Conservation (phyloP, 2,113 vertebrate species). For the Sprattus sprattus region DNA sequence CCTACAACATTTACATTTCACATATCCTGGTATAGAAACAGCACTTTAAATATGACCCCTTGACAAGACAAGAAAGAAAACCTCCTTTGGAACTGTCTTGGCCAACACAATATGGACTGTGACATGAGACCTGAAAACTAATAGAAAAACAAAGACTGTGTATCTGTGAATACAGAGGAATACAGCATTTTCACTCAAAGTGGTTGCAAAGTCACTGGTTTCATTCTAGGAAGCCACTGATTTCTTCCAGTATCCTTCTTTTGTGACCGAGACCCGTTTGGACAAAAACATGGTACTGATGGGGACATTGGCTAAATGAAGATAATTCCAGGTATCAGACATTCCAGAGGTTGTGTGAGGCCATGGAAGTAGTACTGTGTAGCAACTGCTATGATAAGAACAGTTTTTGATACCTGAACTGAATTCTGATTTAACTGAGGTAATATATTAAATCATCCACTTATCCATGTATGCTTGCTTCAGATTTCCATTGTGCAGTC, state of each 20-base stretch:
- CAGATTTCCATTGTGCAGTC: not conserved
- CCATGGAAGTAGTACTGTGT: not conserved
- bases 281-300: constrained; percentile 10
- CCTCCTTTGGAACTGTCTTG: constrained; percentile 42
- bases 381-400: not conserved
- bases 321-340: not conserved
- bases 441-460: constrained; percentile 29
- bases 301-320: not conserved
- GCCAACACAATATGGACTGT: constrained; percentile 25
- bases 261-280: not conserved
- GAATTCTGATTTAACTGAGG: constrained; percentile 46
- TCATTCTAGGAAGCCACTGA: not conserved
- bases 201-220: constrained; percentile 5
- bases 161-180: constrained; percentile 4
- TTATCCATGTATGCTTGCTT: not conserved
- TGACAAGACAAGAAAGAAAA: constrained; percentile 66
- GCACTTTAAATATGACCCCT: constrained; percentile 77
- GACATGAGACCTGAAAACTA: constrained; percentile 1
- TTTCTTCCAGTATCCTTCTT: constrained; percentile 15
- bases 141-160: constrained; percentile 23
- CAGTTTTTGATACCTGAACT: constrained; percentile 34
- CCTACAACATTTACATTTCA: constrained; percentile 86
- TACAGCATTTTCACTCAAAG: not conserved
- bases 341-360: not conserved
- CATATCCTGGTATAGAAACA: constrained; percentile 80